A percentile compares a stretch with the other conserved stretches of the same genome.
These are phyloP conservation scores for Helicoverpa armigera DNA, from an alignment of 1,140 invertebrate genomes.

Conservation along the genomic window DNA sequence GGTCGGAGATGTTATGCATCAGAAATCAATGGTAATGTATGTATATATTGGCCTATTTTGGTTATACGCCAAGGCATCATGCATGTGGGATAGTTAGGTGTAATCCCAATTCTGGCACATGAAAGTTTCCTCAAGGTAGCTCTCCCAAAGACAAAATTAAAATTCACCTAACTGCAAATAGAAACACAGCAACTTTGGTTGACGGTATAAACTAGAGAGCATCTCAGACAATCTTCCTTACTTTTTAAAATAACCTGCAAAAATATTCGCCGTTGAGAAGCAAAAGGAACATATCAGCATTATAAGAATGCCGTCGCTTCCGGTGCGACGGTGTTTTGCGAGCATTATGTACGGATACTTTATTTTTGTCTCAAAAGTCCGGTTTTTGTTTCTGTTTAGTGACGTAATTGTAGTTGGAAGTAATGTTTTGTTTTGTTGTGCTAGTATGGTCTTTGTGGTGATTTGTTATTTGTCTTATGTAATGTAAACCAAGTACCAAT, in stretches of 20 bases:
- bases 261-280: background rate
- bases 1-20: too few species aligned
- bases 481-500: background rate
- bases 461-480: background rate
- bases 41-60: too few species aligned
- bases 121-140: too few species aligned
- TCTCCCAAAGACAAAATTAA: too few species aligned
- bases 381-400: slow-evolving; percentile 24
- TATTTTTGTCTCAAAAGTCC: slow-evolving; percentile 43
- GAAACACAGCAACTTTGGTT: too few species aligned
- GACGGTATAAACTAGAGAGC: too few species aligned
- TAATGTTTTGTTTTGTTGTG: background rate
- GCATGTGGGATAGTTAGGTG: too few species aligned
- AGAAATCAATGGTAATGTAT: too few species aligned
- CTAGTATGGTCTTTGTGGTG: background rate
- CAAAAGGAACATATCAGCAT: background rate
- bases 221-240: background rate
- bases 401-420: slow-evolving; percentile 4
- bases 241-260: background rate
- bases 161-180: too few species aligned
- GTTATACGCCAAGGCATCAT: too few species aligned
- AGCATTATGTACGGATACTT: slow-evolving; percentile 39
- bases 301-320: slow-evolving; percentile 18
- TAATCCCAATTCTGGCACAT: too few species aligned
- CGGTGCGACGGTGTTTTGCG: slow-evolving; percentile 34